Base-by-base conservation (phyloP, 2,113 vertebrate species). In the Anhinga rufa region DNA sequence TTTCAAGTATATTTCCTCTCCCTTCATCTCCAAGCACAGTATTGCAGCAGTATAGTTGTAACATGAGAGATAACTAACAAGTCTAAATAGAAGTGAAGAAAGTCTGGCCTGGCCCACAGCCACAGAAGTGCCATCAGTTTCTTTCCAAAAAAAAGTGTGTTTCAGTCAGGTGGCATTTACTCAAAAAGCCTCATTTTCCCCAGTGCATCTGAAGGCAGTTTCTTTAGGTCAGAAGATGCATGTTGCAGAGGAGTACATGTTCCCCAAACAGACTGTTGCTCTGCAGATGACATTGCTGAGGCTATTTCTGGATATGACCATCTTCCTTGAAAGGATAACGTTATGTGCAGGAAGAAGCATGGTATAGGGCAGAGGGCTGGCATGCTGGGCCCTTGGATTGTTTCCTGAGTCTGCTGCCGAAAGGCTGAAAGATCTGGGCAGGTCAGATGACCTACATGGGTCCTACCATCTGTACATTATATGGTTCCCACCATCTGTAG, bases 71-170 rank as follows among this genome's bases (percentile, higher is more conserved):
- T 31, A 91, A 74, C 69, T 94, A 80, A 76, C 77, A 82, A 86
- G 51, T 72, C 76, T 87, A 92, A 93, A 82, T 69, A 93, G 65
- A 82, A 93, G 78, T 62, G 92, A 85, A 55, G 70, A 86, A 92
- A 85, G 66, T 58, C 91, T 87, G 78, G 46, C 46, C 58, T 95
- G 91, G 84, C 95, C 71, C 55, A 38, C 49, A 93, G 89, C 95
- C 92, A 74, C 72, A 75, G 75, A 92, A 96, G 89, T 93, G 86
- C 86, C 91, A 85, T 92, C 77, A 88, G 86, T 85, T 94, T 87
- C 83, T 92, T 91, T 86, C 89, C 83, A 93, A 80, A 90, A 85
- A 85, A 81, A 90, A 88, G 75, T 82, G 54, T 5, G 4, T 86
- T 92, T 93, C 87, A 89, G 78, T 92, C 95, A 93, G 92, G 92